Evolutionary conservation across 2,888 invertebrate species (phyloP).

Genomic region (Parochlus steinenii): DNA sequence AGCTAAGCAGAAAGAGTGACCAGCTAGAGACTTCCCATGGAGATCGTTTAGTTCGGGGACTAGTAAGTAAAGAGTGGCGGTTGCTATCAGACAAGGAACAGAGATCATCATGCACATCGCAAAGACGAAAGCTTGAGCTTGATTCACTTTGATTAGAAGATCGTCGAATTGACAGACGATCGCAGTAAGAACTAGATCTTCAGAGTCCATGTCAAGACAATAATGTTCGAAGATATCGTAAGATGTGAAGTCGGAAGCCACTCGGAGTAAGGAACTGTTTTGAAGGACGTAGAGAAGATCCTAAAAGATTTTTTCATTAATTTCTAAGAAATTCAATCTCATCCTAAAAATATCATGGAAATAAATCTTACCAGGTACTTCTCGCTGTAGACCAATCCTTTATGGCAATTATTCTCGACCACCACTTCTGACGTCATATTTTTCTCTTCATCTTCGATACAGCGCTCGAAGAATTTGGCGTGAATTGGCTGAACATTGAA

Average conservation of each 20-base stretch:
- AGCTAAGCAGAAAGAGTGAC: slow-evolving; percentile 25
- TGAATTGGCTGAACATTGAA: slow-evolving; percentile 20
- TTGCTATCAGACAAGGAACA: slow-evolving; percentile 18
- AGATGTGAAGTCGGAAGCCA: slow-evolving; percentile 22
- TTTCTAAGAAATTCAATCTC: no score
- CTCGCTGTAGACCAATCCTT: no score
- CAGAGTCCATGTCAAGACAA: slow-evolving; percentile 24
- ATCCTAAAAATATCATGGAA: neutral
- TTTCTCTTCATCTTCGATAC: slow-evolving; percentile 26
- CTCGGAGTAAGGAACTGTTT: slow-evolving; percentile 25
- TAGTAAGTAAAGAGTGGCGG: slow-evolving; percentile 20
- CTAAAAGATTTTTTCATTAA: slow-evolving; percentile 18
- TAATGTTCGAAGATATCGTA: slow-evolving; percentile 23
- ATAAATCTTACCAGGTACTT: no score
- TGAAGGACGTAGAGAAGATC: slow-evolving; percentile 25
- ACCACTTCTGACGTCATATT: slow-evolving; percentile 19
- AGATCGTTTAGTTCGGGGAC: slow-evolving; percentile 23
- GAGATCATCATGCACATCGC: slow-evolving; percentile 26
- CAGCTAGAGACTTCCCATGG: slow-evolving; percentile 26
- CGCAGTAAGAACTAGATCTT: slow-evolving; percentile 22
- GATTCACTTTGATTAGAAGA: slow-evolving; percentile 19
- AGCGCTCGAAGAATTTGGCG: slow-evolving; percentile 25
- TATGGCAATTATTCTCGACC: slow-evolving; percentile 17
- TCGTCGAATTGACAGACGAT: slow-evolving; percentile 21
- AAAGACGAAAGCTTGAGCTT: slow-evolving; percentile 21